Conservation (phyloP, 2,888 invertebrate genomes). For the Phania funesta region DNA sequence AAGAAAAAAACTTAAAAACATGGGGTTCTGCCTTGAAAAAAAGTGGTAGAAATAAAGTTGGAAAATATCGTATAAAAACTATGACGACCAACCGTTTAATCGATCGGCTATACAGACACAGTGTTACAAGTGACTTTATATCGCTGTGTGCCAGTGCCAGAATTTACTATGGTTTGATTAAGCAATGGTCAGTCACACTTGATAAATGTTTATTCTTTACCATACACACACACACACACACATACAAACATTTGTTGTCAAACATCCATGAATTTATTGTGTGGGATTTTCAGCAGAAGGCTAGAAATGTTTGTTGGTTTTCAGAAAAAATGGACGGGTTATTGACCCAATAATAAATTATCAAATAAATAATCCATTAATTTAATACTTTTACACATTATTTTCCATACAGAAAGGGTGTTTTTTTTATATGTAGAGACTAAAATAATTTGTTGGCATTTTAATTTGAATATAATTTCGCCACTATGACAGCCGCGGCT, state of each 20-base stretch:
- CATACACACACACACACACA: neutral
- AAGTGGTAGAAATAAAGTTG: constrained; percentile 6
- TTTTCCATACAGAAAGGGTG: no score
- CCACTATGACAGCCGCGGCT: no score
- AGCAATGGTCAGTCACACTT: constrained; percentile 47
- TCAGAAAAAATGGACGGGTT: constrained; percentile 39
- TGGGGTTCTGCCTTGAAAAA: neutral
- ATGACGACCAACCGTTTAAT: neutral
- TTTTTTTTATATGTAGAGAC: no score
- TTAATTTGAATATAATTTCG: no score
- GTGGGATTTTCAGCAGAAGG: neutral
- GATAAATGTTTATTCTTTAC: constrained; percentile 5
- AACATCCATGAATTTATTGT: constrained; percentile 9
- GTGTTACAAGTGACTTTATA: no score
- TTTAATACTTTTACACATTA: constrained; percentile 55
- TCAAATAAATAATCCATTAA: constrained; percentile 64
- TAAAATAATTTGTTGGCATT: no score
- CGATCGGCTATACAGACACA: neutral
- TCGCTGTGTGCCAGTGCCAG: constrained; percentile 39
- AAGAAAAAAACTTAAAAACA: neutral
- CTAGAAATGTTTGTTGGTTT: neutral
- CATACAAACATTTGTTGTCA: neutral
- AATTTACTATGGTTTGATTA: constrained; percentile 57
- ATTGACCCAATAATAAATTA: constrained; percentile 65
- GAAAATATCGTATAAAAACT: neutral